Percentiles rank a stretch among this genome's conserved stretches.
Evolutionary conservation across 2,113 vertebrate species (phyloP).

Genomic region (Caranx melampygus): DNA sequence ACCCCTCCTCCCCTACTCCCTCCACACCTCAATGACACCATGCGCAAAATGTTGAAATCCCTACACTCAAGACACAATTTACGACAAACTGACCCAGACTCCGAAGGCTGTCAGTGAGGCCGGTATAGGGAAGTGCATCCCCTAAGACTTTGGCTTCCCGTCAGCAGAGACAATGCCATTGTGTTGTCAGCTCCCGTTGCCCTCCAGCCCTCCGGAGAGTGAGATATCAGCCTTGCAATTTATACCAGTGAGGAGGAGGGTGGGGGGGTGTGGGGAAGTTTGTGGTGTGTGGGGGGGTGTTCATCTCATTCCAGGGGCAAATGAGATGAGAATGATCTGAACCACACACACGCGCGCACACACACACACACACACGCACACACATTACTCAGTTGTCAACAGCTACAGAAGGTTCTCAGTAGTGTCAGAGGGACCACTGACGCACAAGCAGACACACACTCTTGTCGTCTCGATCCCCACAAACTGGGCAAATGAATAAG

Average conservation of each 20-base stretch:
- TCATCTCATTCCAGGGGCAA: constrained; percentile 70
- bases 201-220: constrained; percentile 56
- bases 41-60: constrained; percentile 42
- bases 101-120: constrained; percentile 35
- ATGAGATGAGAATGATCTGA: constrained; percentile 66
- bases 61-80: constrained; percentile 34
- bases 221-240: constrained; percentile 71
- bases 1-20: neutral
- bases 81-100: constrained; percentile 33
- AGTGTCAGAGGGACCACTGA: constrained; percentile 42
- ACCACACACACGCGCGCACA: constrained; percentile 22
- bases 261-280: constrained; percentile 8
- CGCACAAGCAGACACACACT: constrained; percentile 32
- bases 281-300: constrained; percentile 26
- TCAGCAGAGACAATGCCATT: constrained; percentile 72
- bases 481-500: constrained; percentile 30
- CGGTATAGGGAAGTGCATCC: constrained; percentile 25
- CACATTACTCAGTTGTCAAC: constrained; percentile 55
- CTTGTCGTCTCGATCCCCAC: constrained; percentile 17
- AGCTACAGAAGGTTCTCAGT: constrained; percentile 47
- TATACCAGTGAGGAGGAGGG: constrained; percentile 55
- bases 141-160: constrained; percentile 56
- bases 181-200: constrained; percentile 76
- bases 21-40: constrained; percentile 31
- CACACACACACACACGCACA: constrained; percentile 16